phyloP scores from a whole-genome alignment of 2,113 vertebrate species.

The Podarcis cretensis region DNA sequence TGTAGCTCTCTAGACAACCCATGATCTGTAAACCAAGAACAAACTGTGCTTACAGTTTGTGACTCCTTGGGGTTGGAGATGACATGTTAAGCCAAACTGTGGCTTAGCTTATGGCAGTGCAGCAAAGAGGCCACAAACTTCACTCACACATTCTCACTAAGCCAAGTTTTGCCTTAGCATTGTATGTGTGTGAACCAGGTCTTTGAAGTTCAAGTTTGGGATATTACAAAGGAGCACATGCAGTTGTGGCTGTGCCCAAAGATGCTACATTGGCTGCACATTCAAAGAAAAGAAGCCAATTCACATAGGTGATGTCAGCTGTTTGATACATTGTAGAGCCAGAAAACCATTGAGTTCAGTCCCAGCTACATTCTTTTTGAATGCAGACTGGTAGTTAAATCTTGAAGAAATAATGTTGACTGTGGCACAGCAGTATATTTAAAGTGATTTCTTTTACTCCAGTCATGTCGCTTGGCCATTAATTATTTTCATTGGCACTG shows the following conservation, averaged over 20 bases:
- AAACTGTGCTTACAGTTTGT: too few relatives aligned
- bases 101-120: too few relatives aligned
- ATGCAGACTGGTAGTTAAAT: constrained; percentile 14
- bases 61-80: too few relatives aligned
- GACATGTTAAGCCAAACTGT: too few relatives aligned
- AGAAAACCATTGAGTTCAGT: background rate
- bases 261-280: background rate
- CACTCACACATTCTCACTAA: too few relatives aligned
- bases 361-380: background rate
- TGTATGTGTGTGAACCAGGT: too few relatives aligned
- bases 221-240: background rate
- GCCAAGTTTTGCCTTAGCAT: too few relatives aligned
- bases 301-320: background rate
- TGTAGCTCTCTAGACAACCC: background rate
- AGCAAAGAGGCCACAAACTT: too few relatives aligned
- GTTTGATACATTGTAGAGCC: background rate
- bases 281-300: background rate
- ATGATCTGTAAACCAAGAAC: too few relatives aligned
- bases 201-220: background rate
- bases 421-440: background rate
- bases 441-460: background rate
- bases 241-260: background rate
- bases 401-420: constrained; percentile 16
- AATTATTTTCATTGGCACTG: background rate
- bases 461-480: background rate